A percentile compares a stretch with the other conserved stretches of the same genome.
Evolutionary conservation across 37 sponge, comb jelly and placozoan genomes (phyloP).

Genomic region (Chondrosia reniformis): DNA sequence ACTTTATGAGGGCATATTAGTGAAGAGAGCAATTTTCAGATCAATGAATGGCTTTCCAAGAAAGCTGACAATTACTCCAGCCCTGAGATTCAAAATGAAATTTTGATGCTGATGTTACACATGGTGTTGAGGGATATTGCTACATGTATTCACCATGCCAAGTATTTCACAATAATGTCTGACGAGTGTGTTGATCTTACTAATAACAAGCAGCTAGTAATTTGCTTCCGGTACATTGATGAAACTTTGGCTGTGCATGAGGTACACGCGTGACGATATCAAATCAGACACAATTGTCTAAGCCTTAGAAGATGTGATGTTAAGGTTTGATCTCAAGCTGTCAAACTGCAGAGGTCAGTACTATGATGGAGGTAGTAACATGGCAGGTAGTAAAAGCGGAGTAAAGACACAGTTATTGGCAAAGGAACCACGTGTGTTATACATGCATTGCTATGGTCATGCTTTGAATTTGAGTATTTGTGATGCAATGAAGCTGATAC

Average conservation of each 20-base stretch:
- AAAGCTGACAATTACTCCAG: slow-evolving; percentile 43
- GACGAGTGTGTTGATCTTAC: slow-evolving; percentile 40
- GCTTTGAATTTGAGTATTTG: slow-evolving; percentile 21
- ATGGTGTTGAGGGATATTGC: slow-evolving; percentile 23
- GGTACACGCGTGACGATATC: slow-evolving; percentile 20
- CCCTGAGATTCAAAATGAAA: slow-evolving; percentile 41
- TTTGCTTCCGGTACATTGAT: slow-evolving; percentile 38
- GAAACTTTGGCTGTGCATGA: slow-evolving; percentile 31
- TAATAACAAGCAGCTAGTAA: slow-evolving; percentile 35
- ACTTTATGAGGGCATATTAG: slow-evolving; percentile 22
- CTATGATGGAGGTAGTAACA: slow-evolving; percentile 40
- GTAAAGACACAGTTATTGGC: slow-evolving; percentile 23
- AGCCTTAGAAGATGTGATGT: slow-evolving; percentile 25
- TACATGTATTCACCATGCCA: slow-evolving; percentile 4
- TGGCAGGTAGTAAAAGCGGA: slow-evolving; percentile 22
- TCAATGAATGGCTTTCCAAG: slow-evolving; percentile 17
- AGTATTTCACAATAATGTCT: slow-evolving; percentile 31
- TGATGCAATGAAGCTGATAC: slow-evolving; percentile 18
- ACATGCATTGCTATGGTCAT: slow-evolving; percentile 28
- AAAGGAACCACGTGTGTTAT: slow-evolving; percentile 26
- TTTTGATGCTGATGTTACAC: slow-evolving; percentile 31
- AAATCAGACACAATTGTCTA: slow-evolving; percentile 20
- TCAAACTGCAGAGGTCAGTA: slow-evolving; percentile 21
- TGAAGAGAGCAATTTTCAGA: slow-evolving; percentile 33
- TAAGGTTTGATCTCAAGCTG: slow-evolving; percentile 25